Evolutionary conservation across 2,888 invertebrate genomes (phyloP).

Genomic region (Catocala nupta): DNA sequence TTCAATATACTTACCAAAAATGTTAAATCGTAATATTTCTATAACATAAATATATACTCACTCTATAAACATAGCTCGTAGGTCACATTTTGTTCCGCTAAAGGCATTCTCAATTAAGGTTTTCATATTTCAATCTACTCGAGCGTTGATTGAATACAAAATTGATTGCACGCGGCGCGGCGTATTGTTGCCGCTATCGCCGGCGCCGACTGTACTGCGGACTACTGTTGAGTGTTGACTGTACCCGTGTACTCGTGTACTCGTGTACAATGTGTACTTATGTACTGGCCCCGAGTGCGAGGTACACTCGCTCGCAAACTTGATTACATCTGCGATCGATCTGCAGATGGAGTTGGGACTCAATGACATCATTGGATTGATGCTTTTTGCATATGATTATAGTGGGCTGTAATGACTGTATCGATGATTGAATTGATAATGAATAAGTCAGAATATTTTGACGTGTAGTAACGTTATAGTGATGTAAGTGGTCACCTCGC

Average conservation of each 20-base stretch:
- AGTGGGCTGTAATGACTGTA: neutral
- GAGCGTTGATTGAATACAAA: slow-evolving; percentile 70
- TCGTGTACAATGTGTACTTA: no score
- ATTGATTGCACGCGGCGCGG: slow-evolving; percentile 68
- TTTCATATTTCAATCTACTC: slow-evolving; percentile 52
- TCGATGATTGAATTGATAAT: no score
- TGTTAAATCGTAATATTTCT: neutral
- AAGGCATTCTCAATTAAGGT: slow-evolving; percentile 52
- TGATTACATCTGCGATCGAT: slow-evolving; percentile 65
- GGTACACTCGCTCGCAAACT: slow-evolving; percentile 59
- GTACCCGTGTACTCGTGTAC: no score
- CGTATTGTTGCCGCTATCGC: slow-evolving; percentile 61
- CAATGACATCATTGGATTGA: slow-evolving; percentile 41
- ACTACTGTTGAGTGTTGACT: slow-evolving; percentile 2
- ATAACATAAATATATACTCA: neutral
- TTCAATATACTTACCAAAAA: no score
- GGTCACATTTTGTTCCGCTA: slow-evolving; percentile 29
- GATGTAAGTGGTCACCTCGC: no score
- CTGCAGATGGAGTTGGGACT: slow-evolving; percentile 38
- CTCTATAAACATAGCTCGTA: neutral
- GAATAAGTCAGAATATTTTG: no score
- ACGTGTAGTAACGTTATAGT: no score
- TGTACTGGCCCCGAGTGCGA: slow-evolving; percentile 33
- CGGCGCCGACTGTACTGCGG: slow-evolving; percentile 38
- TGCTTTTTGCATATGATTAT: slow-evolving; percentile 13